Conservation (phyloP, 2,797 vertebrate species). For the Sciurus vulgaris region DNA sequence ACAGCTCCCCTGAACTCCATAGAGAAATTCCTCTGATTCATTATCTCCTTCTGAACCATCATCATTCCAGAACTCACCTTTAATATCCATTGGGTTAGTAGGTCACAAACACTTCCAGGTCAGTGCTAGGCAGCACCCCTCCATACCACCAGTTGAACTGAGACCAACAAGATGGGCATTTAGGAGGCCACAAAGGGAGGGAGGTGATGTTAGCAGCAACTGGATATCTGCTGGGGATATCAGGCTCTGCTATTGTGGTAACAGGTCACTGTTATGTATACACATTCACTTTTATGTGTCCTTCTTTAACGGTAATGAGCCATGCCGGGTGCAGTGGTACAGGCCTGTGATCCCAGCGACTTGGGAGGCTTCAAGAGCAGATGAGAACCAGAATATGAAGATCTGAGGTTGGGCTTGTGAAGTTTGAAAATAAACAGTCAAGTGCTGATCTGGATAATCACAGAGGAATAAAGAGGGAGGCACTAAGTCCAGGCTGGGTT, state of each 20-base stretch:
- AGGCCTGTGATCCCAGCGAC: too few species aligned
- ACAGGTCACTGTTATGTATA: conserved; percentile 75
- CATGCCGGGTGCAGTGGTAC: neutral
- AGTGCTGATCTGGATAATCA: conserved; percentile 56
- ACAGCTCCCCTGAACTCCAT: conserved; percentile 98
- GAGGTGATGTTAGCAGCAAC: conserved; percentile 68
- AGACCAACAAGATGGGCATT: conserved; percentile 85
- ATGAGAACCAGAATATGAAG: conserved; percentile 62
- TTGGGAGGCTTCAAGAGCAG: conserved; percentile 48
- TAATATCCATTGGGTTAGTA: conserved; percentile 95
- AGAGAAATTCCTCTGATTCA: conserved; percentile 98
- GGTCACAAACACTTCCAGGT: conserved; percentile 91
- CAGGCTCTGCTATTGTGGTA: conserved; percentile 82
- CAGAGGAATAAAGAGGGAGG: conserved; percentile 59
- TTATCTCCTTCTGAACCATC: conserved; percentile 99
- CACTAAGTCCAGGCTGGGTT: conserved; percentile 55
- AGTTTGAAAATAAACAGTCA: conserved; percentile 77
- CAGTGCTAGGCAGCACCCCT: conserved; percentile 90
- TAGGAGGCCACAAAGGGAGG: conserved; percentile 68
- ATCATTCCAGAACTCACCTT: conserved; percentile 98
- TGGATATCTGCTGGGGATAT: conserved; percentile 73
- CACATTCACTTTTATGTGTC: conserved; percentile 33
- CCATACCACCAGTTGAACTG: conserved; percentile 90
- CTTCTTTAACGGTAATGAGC: conserved; percentile 52
- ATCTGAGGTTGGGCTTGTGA: conserved; percentile 43